Conservation (phyloP, 2,888 invertebrate genomes). For the Heliothis peltigera region DNA sequence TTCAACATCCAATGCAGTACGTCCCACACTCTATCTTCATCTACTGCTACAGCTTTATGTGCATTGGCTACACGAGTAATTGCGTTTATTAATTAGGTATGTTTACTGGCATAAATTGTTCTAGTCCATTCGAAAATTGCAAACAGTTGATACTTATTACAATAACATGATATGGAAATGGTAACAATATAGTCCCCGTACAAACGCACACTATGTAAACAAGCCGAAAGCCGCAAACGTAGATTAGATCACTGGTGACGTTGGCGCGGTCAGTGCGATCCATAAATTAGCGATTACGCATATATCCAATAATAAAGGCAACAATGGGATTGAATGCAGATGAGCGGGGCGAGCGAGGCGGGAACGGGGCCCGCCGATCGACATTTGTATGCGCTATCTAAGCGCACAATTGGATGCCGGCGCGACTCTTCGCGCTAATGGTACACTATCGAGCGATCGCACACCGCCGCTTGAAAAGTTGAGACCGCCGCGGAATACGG, state of each 20-base stretch:
- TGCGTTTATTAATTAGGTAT: slow-evolving; percentile 38
- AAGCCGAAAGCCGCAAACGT: slow-evolving; percentile 48
- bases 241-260: slow-evolving; percentile 68
- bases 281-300: slow-evolving; percentile 89
- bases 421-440: slow-evolving; percentile 89
- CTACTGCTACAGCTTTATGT: slow-evolving; percentile 20
- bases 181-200: slow-evolving; percentile 39
- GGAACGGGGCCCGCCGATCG: slow-evolving; percentile 79
- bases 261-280: slow-evolving; percentile 75
- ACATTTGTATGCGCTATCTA: slow-evolving; percentile 90
- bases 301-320: slow-evolving; percentile 87
- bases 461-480: slow-evolving; percentile 81
- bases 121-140: slow-evolving; percentile 5
- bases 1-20: slow-evolving; percentile 33
- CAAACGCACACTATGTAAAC: slow-evolving; percentile 40
- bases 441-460: slow-evolving; percentile 89
- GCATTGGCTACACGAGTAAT: slow-evolving; percentile 26
- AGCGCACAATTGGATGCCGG: slow-evolving; percentile 89
- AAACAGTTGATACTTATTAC: slow-evolving; percentile 36
- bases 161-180: slow-evolving; percentile 40
- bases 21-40: slow-evolving; percentile 23
- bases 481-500: slow-evolving; percentile 85
- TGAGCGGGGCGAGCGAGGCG: slow-evolving; percentile 80
- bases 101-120: slow-evolving; percentile 20
- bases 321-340: slow-evolving; percentile 90